A percentile compares a stretch with the other conserved stretches of the same genome.
These are phyloP conservation scores for Drosophila helvetica DNA, from an alignment of 2,888 invertebrate genomes.

Conservation along the genomic window DNA sequence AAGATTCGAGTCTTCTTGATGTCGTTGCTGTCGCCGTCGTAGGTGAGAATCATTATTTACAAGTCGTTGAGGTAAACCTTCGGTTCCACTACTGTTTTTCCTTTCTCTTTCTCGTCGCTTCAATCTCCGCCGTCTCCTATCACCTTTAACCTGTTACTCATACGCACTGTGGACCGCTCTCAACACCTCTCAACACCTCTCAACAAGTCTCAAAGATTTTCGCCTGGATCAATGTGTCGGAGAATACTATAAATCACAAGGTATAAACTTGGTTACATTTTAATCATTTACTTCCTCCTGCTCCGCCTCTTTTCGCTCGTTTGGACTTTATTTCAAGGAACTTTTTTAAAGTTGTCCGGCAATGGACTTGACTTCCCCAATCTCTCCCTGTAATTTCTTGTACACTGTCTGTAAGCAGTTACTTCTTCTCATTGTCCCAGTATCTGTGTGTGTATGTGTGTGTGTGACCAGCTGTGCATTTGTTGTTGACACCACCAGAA, in stretches of 20 bases:
- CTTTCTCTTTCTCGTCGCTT: conserved; percentile 95
- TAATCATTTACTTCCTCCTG: conserved; percentile 27
- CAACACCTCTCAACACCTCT: no score
- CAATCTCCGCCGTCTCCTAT: conserved; percentile 85
- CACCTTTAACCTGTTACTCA: no score
- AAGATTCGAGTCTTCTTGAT: conserved; percentile 98
- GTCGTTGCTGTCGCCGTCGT: conserved; percentile 98
- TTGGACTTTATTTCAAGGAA: conserved; percentile 3
- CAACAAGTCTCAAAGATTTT: no score
- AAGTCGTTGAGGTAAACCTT: conserved; percentile 99
- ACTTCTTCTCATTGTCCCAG: conserved; percentile 16
- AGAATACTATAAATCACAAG: background rate
- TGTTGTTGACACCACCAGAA: conserved; percentile 61
- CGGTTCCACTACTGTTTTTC: conserved; percentile 98
- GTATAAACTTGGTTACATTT: conserved; percentile 52
- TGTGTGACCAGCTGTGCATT: conserved; percentile 67
- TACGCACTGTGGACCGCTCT: no score
- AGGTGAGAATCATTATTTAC: conserved; percentile 99
- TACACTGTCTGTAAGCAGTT: conserved; percentile 43
- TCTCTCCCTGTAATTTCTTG: conserved; percentile 15
- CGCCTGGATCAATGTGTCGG: no score
- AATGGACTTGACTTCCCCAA: conserved; percentile 20
- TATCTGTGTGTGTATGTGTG: conserved; percentile 10
- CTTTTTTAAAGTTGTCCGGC: conserved; percentile 52
- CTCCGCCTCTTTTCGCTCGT: background rate